These are phyloP conservation scores for Eristalis pertinax DNA, from an alignment of 2,888 invertebrate genomes.

Conservation along the genomic window DNA sequence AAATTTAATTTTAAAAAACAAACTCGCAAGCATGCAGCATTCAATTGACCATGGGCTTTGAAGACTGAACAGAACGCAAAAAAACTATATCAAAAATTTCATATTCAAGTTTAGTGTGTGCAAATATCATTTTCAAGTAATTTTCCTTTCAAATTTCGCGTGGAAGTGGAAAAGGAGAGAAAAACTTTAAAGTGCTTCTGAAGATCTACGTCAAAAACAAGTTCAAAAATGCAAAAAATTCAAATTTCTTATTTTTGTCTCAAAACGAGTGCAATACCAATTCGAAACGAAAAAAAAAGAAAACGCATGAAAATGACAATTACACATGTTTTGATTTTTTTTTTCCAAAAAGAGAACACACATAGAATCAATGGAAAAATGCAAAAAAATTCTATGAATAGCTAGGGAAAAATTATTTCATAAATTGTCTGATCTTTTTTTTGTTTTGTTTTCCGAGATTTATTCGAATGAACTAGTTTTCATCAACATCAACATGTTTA, in stretches of 20 bases:
- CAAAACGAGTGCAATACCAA: background rate
- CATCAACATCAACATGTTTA: slow-evolving; percentile 4
- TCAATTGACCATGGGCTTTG: slow-evolving; percentile 31
- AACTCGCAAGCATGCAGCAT: slow-evolving; percentile 58
- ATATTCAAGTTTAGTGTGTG: slow-evolving; percentile 39
- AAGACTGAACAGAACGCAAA: background rate
- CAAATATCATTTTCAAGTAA: slow-evolving; percentile 50
- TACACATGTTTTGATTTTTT: slow-evolving; percentile 18
- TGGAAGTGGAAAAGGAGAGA: slow-evolving; percentile 4
- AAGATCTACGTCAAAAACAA: slow-evolving; percentile 5
- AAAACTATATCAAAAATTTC: background rate
- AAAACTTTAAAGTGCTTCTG: slow-evolving; percentile 14
- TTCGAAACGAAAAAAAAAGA: background rate
- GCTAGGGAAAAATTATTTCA: slow-evolving; percentile 46
- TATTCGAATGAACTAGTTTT: slow-evolving; percentile 11
- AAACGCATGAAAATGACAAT: slow-evolving; percentile 48
- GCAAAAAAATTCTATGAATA: slow-evolving; percentile 44
- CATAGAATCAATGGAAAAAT: slow-evolving; percentile 8
- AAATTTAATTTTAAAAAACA: background rate
- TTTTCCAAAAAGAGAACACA: slow-evolving; percentile 7
- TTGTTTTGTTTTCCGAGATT: background rate
- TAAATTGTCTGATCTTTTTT: background rate
- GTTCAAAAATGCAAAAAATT: background rate
- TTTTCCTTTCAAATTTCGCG: background rate
- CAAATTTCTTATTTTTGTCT: background rate